These are phyloP conservation scores for Hypotaenidia okinawae DNA, from an alignment of 2,797 vertebrate genomes.

Conservation along the genomic window DNA sequence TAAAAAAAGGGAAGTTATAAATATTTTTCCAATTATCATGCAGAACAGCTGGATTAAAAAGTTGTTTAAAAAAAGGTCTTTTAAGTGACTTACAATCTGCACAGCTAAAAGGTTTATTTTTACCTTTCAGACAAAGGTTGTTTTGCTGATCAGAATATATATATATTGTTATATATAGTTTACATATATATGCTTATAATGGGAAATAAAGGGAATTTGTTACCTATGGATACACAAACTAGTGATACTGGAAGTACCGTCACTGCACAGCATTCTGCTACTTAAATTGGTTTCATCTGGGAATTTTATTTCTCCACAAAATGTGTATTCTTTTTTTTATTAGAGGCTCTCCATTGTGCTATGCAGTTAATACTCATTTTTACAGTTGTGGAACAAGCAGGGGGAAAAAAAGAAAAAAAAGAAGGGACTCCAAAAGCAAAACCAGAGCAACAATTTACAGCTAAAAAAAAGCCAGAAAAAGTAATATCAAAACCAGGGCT, in stretches of 20 bases:
- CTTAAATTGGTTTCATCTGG: constrained; percentile 5
- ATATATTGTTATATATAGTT: no score
- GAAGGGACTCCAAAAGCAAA: not conserved
- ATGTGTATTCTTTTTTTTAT: not conserved
- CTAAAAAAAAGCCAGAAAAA: not conserved
- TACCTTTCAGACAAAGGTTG: not conserved
- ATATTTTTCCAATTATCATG: not conserved
- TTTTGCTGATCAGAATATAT: constrained; percentile 1
- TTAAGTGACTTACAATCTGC: not conserved
- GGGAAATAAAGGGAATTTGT: not conserved
- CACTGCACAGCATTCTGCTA: not conserved
- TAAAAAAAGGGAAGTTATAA: not conserved
- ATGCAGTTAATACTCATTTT: not conserved
- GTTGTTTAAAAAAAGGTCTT: not conserved
- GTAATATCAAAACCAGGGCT: not conserved
- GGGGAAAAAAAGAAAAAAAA: not conserved
- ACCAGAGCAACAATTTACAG: not conserved
- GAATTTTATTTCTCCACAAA: constrained; percentile 11
- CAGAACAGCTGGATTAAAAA: not conserved
- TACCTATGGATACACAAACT: not conserved
- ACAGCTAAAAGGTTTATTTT: constrained; percentile 8
- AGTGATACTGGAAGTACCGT: not conserved
- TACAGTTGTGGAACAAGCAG: not conserved
- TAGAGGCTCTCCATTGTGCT: not conserved
- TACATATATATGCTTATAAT: not conserved